Percentiles rank a stretch among this genome's conserved stretches.
These are phyloP conservation scores for Geococcyx californianus DNA, from an alignment of 2,113 vertebrate genomes.

Conservation along the genomic window DNA sequence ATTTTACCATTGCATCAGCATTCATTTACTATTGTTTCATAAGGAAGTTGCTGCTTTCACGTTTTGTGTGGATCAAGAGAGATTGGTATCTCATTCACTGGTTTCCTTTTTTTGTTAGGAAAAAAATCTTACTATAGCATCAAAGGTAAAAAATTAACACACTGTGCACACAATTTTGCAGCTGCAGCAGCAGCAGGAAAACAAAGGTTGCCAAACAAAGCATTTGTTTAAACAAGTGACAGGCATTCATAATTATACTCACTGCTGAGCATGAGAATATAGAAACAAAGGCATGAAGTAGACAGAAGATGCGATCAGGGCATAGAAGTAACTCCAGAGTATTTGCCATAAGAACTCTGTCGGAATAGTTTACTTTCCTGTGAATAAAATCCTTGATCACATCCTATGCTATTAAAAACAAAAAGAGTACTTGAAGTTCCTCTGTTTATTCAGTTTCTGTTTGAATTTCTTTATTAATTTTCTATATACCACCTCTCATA, in stretches of 20 bases:
- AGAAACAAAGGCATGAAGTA: background rate
- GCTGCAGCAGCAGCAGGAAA: constrained; percentile 35
- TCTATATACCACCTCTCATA: background rate
- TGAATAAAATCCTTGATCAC: background rate
- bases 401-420: background rate
- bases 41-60: constrained; percentile 37
- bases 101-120: background rate
- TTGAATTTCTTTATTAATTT: background rate
- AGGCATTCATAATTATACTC: constrained; percentile 21
- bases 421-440: background rate
- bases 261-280: background rate
- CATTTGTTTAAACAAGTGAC: constrained; percentile 45
- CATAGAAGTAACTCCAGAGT: background rate
- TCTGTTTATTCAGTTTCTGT: background rate
- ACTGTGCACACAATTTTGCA: constrained; percentile 56
- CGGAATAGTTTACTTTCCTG: background rate
- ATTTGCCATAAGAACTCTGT: background rate
- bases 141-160: constrained; percentile 69
- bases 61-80: constrained; percentile 4
- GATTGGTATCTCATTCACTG: constrained; percentile 35
- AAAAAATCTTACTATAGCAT: background rate
- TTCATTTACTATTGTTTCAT: constrained; percentile 33
- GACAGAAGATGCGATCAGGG: background rate
- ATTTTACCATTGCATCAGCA: constrained; percentile 5
- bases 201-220: constrained; percentile 59